phyloP scores from a whole-genome alignment of 2,113 vertebrate species.

The Cinclus cinclus region DNA sequence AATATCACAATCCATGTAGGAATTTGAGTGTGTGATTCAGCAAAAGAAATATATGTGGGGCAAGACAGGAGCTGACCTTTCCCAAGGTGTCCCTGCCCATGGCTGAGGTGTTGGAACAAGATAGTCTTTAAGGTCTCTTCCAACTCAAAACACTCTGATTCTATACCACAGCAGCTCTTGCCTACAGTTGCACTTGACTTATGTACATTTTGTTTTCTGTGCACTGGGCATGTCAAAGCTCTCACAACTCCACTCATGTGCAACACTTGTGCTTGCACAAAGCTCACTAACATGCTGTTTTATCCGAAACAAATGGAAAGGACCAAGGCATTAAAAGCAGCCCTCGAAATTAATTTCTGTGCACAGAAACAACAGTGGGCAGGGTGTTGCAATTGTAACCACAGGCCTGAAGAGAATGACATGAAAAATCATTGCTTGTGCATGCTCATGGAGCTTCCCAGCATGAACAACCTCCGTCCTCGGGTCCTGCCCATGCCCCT shows the following conservation, averaged over 20 bases:
- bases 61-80: not conserved
- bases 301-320: not conserved
- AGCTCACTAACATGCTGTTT: not conserved
- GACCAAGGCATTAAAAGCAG: not conserved
- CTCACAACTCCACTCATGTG: not conserved
- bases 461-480: not conserved
- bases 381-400: not conserved
- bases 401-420: not conserved
- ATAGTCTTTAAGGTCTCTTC: not conserved
- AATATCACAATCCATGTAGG: not conserved
- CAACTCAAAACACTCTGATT: not conserved
- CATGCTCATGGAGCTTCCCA: not conserved
- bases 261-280: fast-evolving
- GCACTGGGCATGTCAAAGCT: not conserved
- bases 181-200: not conserved
- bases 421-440: not conserved
- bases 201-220: not conserved
- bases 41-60: not conserved
- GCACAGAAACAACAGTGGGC: not conserved
- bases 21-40: not conserved
- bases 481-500: not conserved
- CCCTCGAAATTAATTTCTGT: not conserved
- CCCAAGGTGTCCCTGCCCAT: not conserved
- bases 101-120: not conserved
- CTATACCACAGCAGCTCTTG: not conserved